Evolutionary conservation across 1,140 invertebrate species (phyloP).

Genomic region (Psix sp.): DNA sequence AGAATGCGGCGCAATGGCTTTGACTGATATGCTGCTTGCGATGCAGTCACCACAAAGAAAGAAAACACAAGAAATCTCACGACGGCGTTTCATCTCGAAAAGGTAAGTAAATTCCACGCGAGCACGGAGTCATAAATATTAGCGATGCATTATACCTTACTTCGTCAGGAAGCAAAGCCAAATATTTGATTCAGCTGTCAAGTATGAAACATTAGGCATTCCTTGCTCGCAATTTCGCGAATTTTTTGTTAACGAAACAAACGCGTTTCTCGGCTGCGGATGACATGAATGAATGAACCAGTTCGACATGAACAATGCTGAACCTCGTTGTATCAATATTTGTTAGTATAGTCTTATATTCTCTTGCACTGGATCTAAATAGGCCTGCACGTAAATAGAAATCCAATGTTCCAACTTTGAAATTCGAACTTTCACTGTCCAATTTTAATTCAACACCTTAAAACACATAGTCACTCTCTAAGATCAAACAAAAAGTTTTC

Average conservation of each 20-base stretch:
- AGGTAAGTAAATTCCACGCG: slow-evolving; percentile 42
- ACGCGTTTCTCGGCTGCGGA: no score
- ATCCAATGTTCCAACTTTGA: no score
- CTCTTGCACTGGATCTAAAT: slow-evolving; percentile 1
- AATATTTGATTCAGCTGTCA: slow-evolving; percentile 42
- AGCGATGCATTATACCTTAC: slow-evolving; percentile 25
- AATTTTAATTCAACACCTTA: slow-evolving; percentile 29
- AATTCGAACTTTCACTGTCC: slow-evolving; percentile 20
- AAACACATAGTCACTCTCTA: slow-evolving; percentile 31
- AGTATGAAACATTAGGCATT: slow-evolving; percentile 38
- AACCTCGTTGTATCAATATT: no score
- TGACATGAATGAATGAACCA: no score
- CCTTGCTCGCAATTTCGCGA: slow-evolving; percentile 1
- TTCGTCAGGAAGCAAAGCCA: slow-evolving; percentile 32
- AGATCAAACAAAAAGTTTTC: slow-evolving; percentile 45
- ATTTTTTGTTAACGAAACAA: slow-evolving; percentile 11
- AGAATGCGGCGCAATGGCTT: slow-evolving; percentile 37
- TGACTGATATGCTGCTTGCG: slow-evolving; percentile 27
- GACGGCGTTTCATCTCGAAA: slow-evolving; percentile 41
- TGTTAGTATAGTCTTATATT: no score
- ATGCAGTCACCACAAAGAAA: slow-evolving; percentile 39
- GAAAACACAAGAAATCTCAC: slow-evolving; percentile 34
- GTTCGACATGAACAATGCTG: no score
- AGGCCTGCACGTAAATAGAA: slow-evolving; percentile 9
- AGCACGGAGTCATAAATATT: slow-evolving; percentile 41